A percentile compares a stretch with the other conserved stretches of the same genome.
Conservation (phyloP, 2,113 vertebrate species). For the Callithrix jacchus region DNA sequence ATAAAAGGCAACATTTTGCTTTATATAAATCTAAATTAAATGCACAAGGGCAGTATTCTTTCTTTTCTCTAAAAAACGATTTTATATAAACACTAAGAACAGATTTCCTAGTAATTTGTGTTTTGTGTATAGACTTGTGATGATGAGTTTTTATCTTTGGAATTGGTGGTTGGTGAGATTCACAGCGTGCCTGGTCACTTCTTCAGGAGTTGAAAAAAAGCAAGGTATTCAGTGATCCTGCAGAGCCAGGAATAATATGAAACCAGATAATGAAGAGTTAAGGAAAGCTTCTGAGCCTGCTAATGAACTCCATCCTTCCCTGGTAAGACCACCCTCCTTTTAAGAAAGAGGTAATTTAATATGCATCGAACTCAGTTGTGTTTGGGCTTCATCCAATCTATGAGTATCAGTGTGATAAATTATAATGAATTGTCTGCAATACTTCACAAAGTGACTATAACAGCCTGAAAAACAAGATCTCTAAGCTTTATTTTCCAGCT, state of each 20-base stretch:
- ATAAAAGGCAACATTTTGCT: background rate
- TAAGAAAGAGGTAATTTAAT: constrained; percentile 75
- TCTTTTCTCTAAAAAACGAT: background rate
- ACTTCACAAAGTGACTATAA: constrained; percentile 59
- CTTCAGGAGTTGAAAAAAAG: background rate
- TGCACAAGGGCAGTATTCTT: background rate
- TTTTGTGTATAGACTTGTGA: background rate
- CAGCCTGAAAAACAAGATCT: constrained; percentile 58
- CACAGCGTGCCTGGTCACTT: background rate
- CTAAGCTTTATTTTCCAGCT: constrained; percentile 56
- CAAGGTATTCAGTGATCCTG: background rate
- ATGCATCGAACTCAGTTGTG: constrained; percentile 59
- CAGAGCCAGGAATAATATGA: background rate
- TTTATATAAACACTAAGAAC: background rate
- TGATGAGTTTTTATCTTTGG: background rate
- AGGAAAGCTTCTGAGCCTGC: constrained; percentile 68
- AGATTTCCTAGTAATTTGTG: background rate
- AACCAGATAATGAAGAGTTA: constrained; percentile 74
- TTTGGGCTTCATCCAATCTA: constrained; percentile 74
- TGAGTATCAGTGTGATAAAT: constrained; percentile 75
- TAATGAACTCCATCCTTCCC: constrained; percentile 72
- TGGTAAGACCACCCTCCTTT: constrained; percentile 73
- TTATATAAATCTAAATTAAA: constrained; percentile 8
- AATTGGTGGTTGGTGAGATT: background rate
- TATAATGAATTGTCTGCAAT: constrained; percentile 67